Conservation (phyloP, 2,113 vertebrate species). For the Lampris incognitus region DNA sequence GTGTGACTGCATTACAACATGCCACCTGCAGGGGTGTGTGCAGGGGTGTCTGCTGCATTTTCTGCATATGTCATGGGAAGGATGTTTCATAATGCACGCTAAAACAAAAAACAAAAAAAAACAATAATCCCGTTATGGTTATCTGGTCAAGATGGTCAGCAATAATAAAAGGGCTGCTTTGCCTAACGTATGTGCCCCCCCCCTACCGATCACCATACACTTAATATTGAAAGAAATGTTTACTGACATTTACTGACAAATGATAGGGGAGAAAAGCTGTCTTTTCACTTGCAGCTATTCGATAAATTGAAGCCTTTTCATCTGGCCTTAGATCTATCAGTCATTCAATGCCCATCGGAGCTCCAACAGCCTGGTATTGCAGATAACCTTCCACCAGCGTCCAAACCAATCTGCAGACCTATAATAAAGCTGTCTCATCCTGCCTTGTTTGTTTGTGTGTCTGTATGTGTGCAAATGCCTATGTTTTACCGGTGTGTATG, state of each 20-base stretch:
- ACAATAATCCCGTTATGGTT: too few relatives aligned
- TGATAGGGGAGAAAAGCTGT: not conserved
- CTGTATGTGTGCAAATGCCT: constrained; percentile 5
- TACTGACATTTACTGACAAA: not conserved
- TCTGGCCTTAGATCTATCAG: not conserved
- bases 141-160: too few relatives aligned
- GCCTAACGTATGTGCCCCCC: too few relatives aligned
- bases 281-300: constrained; percentile 6
- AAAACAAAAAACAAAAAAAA: too few relatives aligned
- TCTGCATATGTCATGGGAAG: too few relatives aligned
- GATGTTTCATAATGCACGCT: too few relatives aligned
- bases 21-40: too few relatives aligned
- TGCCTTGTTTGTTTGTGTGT: constrained; percentile 26
- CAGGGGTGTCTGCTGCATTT: too few relatives aligned
- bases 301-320: not conserved
- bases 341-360: constrained; percentile 14
- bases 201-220: too few relatives aligned
- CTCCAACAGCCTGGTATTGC: not conserved
- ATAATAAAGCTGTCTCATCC: constrained; percentile 34
- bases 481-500: not conserved
- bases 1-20: too few relatives aligned
- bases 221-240: too few relatives aligned
- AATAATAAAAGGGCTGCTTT: too few relatives aligned
- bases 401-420: constrained; percentile 39
- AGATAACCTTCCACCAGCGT: constrained; percentile 9